Base-by-base conservation (phyloP, 2,113 vertebrate genomes). In the Ondatra zibethicus region DNA sequence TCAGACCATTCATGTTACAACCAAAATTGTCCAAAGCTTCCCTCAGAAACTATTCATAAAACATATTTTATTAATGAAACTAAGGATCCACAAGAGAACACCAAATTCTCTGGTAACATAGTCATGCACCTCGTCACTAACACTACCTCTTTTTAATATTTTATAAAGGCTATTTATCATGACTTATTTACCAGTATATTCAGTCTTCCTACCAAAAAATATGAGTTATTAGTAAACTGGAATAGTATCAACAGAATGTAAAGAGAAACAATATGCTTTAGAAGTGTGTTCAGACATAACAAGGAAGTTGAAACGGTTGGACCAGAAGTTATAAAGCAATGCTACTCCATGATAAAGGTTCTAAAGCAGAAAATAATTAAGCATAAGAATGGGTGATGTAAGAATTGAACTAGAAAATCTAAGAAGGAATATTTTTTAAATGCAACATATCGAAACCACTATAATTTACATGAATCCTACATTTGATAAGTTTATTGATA, bases 131-230 rank as follows among this genome's bases (percentile, higher is more conserved):
- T 84, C 3, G 4, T 9, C 61, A 25, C 63, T 17, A 25, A 47
- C 29, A 29, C 8, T 1, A 10, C 42, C 5, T 9, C 2, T 42
- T 65, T 33, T 21, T 42, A 33, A 1, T 9, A 1, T 13, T 63
- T 63, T 72, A 63, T 39, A 17, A 78, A 72, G 3, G 5, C 19
- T 21, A 27, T 2, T 36, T 66, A 55, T 19, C 11, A 6, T 5
- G 61, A 1, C 36, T 68, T 23, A 17, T 50, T 86, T 50, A 33
- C 19, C 11, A 11, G 5, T 29, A 6, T 5, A 36, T 63, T 5
- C 14, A 80, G 42, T 33, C 3, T 68, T 21, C 3, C 27, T 52
- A 27, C n/a, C 5, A 87, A 78, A 39, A 78, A 31, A 29, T 1
- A 61, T 68, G 39, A 33, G 58, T 45, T 42, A 5, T 63, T 19